A percentile compares a stretch with the other conserved stretches of the same genome.
Evolutionary conservation across 2,113 vertebrate genomes (phyloP).

Genomic region (Eclectus roratus): DNA sequence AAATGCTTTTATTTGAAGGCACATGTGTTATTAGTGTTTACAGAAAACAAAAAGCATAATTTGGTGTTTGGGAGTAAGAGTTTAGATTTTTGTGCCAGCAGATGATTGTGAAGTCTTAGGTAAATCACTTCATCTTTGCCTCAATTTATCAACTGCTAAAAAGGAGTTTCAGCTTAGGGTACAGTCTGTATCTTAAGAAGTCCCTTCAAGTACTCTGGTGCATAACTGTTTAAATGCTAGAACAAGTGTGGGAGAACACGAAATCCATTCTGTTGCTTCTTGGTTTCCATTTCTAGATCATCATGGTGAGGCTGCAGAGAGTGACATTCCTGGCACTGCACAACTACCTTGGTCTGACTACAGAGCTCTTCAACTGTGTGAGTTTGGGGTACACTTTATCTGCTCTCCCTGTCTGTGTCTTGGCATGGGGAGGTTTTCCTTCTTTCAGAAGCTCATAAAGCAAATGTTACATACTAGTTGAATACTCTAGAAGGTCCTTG

Average conservation of each 20-base stretch:
- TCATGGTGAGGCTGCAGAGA: slow-evolving; percentile 95
- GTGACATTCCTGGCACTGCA: slow-evolving; percentile 92
- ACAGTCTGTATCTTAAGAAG: neutral
- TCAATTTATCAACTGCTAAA: neutral
- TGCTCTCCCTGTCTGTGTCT: neutral
- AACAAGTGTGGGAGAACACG: neutral
- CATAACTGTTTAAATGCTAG: neutral
- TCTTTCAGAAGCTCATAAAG: neutral
- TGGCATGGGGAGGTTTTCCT: neutral
- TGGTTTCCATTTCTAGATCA: slow-evolving; percentile 77
- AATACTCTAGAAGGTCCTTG: neutral
- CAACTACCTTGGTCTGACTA: slow-evolving; percentile 94
- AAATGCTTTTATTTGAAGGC: neutral
- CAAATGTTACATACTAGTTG: neutral
- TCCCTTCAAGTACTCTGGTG: neutral
- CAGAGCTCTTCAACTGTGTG: slow-evolving; percentile 91
- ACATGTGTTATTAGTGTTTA: neutral
- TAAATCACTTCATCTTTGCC: neutral
- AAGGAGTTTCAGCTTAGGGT: neutral
- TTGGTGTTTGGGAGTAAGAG: neutral
- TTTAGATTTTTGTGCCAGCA: neutral
- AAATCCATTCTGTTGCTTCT: neutral
- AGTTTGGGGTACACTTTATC: slow-evolving; percentile 18
- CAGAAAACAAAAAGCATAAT: neutral
- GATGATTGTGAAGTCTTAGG: neutral